Conservation (phyloP, 1,140 invertebrate species). For the Caenorhabditis latens region DNA sequence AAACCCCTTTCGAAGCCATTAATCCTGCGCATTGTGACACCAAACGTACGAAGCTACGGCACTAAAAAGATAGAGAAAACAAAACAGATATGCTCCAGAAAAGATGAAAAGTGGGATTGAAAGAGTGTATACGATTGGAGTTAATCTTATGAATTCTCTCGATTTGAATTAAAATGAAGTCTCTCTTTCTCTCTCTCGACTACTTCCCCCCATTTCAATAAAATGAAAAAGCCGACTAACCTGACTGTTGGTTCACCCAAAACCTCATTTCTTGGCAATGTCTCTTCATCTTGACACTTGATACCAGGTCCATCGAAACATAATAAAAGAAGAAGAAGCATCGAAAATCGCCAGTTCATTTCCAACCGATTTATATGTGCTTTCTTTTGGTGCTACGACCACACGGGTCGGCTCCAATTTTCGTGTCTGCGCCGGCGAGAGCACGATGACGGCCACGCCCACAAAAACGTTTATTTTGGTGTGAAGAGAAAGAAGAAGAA, state of each 20-base stretch:
- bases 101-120: background rate
- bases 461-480: constrained; percentile 53
- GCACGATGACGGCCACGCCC: constrained; percentile 29
- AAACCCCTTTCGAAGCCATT: constrained; percentile 55
- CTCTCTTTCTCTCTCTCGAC: background rate
- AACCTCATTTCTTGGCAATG: constrained; percentile 39
- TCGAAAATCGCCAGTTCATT: constrained; percentile 48
- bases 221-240: background rate
- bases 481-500: constrained; percentile 2
- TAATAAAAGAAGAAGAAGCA: constrained; percentile 44
- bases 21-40: constrained; percentile 55
- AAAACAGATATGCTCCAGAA: background rate
- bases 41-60: constrained; percentile 37
- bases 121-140: constrained; percentile 15
- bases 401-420: constrained; percentile 39
- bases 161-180: background rate
- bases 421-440: background rate
- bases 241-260: constrained; percentile 41
- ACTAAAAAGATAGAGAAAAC: background rate
- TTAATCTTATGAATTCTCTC: constrained; percentile 18
- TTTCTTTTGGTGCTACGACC: background rate
- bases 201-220: background rate
- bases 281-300: constrained; percentile 20
- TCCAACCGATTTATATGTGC: background rate
- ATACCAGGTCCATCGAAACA: constrained; percentile 47